Conservation (phyloP, 2,113 vertebrate species). For the Dipodomys merriami region DNA sequence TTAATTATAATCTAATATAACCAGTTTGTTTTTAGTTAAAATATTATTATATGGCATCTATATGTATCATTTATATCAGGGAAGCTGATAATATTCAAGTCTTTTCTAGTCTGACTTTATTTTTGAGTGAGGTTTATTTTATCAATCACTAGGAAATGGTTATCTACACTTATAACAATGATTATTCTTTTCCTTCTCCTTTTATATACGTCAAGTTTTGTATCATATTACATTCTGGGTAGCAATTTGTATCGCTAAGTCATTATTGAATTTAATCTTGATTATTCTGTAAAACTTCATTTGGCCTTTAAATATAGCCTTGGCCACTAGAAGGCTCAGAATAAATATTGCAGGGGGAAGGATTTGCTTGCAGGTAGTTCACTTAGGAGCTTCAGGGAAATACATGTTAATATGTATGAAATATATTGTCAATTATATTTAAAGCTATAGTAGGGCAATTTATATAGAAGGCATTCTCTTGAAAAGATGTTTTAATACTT, state of each 20-base stretch:
- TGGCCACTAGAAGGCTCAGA: background rate
- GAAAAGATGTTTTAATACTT: constrained; percentile 44
- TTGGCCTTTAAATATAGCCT: background rate
- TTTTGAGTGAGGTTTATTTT: background rate
- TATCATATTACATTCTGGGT: background rate
- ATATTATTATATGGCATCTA: background rate
- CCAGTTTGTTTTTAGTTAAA: too few relatives aligned
- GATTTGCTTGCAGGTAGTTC: background rate
- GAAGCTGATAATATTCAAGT: background rate
- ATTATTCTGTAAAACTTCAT: constrained; percentile 3
- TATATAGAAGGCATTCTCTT: constrained; percentile 30
- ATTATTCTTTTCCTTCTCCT: constrained; percentile 7
- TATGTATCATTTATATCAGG: background rate
- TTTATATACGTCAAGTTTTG: background rate
- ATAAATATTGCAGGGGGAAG: background rate
- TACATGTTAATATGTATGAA: background rate
- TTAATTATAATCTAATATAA: too few relatives aligned
- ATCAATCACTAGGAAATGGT: background rate
- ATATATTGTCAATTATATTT: constrained; percentile 8
- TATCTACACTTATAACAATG: background rate
- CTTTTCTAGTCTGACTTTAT: background rate
- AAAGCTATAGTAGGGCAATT: background rate
- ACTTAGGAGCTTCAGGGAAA: background rate
- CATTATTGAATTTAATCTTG: background rate
- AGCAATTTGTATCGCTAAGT: background rate